Percentiles rank a stretch among this genome's conserved stretches.
phyloP scores from a whole-genome alignment of 2,113 vertebrate genomes.

The Phalacrocorax brasilianus region DNA sequence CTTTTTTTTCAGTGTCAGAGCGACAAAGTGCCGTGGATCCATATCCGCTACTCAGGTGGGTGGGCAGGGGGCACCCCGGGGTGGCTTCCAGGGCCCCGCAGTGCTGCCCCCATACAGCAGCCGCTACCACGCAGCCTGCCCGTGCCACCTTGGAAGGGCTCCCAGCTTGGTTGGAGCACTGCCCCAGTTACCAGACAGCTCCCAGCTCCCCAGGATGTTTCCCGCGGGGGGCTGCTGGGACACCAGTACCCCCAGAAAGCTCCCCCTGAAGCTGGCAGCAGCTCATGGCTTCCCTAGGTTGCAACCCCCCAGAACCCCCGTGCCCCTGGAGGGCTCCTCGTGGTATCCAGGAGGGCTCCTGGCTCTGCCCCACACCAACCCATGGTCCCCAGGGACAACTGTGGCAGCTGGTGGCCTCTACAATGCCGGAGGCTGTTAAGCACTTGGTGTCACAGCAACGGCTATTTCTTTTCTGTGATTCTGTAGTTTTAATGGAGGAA shows the following conservation, averaged over 20 bases:
- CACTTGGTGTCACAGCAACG: not conserved
- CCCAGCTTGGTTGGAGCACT: too few species aligned
- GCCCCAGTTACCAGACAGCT: not conserved
- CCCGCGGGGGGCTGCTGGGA: too few species aligned
- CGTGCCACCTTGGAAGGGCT: too few species aligned
- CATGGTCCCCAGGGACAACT: fast-evolving
- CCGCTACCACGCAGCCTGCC: not conserved
- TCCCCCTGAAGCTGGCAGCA: not conserved
- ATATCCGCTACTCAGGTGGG: slow-evolving; percentile 22
- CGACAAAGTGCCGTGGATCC: not conserved
- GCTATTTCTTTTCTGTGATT: not conserved
- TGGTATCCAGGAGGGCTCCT: not conserved
- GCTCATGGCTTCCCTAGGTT: not conserved
- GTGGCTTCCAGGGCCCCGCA: not conserved
- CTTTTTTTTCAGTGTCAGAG: not conserved
- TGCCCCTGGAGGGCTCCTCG: not conserved
- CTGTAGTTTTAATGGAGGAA: not conserved
- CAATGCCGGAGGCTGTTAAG: not conserved
- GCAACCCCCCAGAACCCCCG: too few species aligned
- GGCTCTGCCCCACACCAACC: too few species aligned
- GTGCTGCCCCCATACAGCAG: not conserved
- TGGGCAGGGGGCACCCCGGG: not conserved
- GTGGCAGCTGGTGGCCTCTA: not conserved
- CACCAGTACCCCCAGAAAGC: not conserved
- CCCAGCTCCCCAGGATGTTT: not conserved